Evolutionary conservation across 2,888 invertebrate species (phyloP), one percentile per base, ranked within the genome.

Genomic region (Rhingia campestris): DNA sequence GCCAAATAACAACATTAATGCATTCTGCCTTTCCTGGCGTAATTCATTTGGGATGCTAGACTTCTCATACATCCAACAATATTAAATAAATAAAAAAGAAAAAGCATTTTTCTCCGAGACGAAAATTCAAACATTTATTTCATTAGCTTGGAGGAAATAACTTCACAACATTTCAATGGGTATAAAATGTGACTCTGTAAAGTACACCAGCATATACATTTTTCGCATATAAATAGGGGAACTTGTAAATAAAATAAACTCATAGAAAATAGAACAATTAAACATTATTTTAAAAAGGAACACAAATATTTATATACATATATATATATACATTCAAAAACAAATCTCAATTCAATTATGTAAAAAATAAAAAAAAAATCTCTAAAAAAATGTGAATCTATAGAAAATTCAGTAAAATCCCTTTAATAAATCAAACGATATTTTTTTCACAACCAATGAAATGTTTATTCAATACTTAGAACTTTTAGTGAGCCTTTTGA

Each of bases 311-410:
- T 70, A 59, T 58, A 70, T 58, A 22, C 22, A 22, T 22, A 22
- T 22, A 22, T 22, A 22, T 22, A 22, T 30, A 49, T 32, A 72
- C 33, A 58, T 10, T 12, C 22, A 22, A 22, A 22, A 22, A 22
- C 22, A 73, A 74, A 69, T 66, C 53, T 80, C 64, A 66, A 80
- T 66, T 74, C 75, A 75, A 64, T 67, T 51, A 66, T 70, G 75
- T 75, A 80, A 80, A 70, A 75, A 73, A 9, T 4, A 14, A 61
- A 49, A 56, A 51, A 47, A 58, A 39, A 61, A n/a, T 59, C 35
- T 56, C 5, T 32, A 41, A 41, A 67, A n/a, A 75, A 45, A 7
- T 43, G 30, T 22, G 45, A 58, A 79, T 61, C 53, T 67, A 63
- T 33, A 58, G 22, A 14, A 43, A 51, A 58, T 56, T 39, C 22